These are phyloP conservation scores for Anoplophora glabripennis DNA, from an alignment of 1,140 invertebrate species.

Conservation along the genomic window DNA sequence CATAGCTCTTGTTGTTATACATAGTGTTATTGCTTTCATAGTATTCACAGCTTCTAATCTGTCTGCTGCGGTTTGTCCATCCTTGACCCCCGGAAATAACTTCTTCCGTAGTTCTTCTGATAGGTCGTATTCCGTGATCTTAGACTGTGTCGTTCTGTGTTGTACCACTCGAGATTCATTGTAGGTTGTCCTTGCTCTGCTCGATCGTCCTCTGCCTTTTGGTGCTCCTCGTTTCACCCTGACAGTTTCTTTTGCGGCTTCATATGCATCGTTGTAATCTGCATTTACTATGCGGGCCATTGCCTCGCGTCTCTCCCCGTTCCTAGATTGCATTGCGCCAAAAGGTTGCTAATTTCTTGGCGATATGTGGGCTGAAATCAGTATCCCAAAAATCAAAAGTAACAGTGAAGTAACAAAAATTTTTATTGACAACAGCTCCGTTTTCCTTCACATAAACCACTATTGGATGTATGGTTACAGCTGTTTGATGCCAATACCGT, in stretches of 20 bases:
- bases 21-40: not conserved
- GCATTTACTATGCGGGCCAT: no score
- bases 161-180: no score
- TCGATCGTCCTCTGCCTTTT: not conserved
- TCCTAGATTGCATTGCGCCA: no score
- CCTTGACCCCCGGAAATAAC: not conserved
- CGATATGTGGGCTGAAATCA: no score
- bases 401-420: no score
- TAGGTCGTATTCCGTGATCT: not conserved
- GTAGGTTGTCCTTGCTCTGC: not conserved
- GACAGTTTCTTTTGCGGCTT: not conserved
- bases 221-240: not conserved
- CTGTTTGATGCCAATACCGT: no score
- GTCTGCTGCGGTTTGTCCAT: not conserved
- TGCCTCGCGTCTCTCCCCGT: no score
- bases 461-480: no score
- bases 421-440: no score
- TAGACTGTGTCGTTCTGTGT: not conserved
- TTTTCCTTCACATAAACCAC: no score
- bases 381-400: no score
- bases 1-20: not conserved
- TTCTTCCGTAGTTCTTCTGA: not conserved
- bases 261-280: not conserved
- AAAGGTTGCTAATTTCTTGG: no score
- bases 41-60: constrained; percentile 1